A percentile compares a stretch with the other conserved stretches of the same genome.
Evolutionary conservation across 53 echinoderm and acorn worm species (phyloP).

Genomic region (Paracentrotus lividus): DNA sequence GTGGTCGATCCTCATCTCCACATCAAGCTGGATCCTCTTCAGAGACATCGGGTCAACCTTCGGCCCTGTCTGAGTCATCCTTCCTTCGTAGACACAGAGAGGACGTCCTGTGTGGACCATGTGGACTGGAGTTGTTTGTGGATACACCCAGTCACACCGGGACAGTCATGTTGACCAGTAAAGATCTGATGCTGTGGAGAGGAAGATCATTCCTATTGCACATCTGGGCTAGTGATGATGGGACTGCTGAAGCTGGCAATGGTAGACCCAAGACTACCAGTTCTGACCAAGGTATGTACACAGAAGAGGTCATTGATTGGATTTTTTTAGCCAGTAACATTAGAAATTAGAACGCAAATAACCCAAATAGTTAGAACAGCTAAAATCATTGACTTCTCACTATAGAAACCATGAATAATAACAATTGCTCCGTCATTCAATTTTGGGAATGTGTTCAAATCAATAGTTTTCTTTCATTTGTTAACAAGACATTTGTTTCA

Average conservation of each 20-base stretch:
- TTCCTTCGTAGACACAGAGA: conserved; percentile 82
- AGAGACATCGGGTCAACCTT: conserved; percentile 45
- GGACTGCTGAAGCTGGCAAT: conserved; percentile 49
- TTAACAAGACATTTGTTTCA: too few relatives aligned
- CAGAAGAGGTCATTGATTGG: too few relatives aligned
- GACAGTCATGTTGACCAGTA: conserved; percentile 92
- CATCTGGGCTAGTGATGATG: conserved; percentile 81
- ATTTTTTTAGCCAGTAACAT: too few relatives aligned
- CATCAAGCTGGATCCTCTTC: background rate
- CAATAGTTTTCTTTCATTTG: too few relatives aligned
- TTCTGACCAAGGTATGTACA: conserved; percentile 57
- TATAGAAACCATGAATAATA: too few relatives aligned
- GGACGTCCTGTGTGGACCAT: conserved; percentile 95
- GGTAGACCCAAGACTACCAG: conserved; percentile 26
- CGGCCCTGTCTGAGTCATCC: conserved; percentile 74
- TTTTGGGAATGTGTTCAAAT: too few relatives aligned
- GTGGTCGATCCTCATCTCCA: background rate
- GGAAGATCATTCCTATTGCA: conserved; percentile 95
- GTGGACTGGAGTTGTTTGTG: conserved; percentile 88
- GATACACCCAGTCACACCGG: conserved; percentile 92
- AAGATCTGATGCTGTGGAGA: conserved; percentile 85
- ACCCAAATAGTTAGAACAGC: too few relatives aligned
- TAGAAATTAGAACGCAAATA: too few relatives aligned
- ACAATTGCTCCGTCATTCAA: too few relatives aligned
- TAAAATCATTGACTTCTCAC: too few relatives aligned